Evolutionary conservation across 1,140 invertebrate species (phyloP), one percentile per base, ranked within the genome.

Genomic region (Metaphire vulgaris): DNA sequence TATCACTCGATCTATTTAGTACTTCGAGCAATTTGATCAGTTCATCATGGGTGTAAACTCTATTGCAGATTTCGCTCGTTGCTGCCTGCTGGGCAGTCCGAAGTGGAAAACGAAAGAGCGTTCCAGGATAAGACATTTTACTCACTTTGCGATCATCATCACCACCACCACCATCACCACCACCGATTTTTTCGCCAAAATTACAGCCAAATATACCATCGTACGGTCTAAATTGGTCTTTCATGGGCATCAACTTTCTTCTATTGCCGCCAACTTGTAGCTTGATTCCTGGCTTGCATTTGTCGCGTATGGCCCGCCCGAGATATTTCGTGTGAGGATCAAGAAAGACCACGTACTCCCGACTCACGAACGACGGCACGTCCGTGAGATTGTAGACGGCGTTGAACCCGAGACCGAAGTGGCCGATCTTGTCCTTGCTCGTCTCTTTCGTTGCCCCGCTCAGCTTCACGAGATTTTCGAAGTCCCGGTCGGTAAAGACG

Each of bases 301-400:
- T 34, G 69, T 78, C 74, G 2, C 31, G n/a, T 29, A 79, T 26
- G 28, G 76, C 78, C 64, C 77, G 79, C 0, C 80, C 80, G 14
- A 84, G 74, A 74, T 82, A 78, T 33, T 75, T 80, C n/a, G 72
- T 73, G 69, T 85, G 83, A 0, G 84, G 84, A 77, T 85, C 84
- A 81, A 85, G 84, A 16, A 84, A 81, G 1, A 83, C 81, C 28
- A 84, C 31, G 29, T 75, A 79, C 41, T 81, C 72, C 14, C 81
- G 76, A 69, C 81, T 82, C 1, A 85, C 56, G 74, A 85, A 83
- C 70, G 80, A 81, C 28, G 83, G 83, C 15, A 83, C 81, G 77
- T 85, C 84, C 33, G 83, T 84, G 32, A 84, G 68, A 67, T 84
- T 84, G 73, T 84, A 85, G 15, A 84, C 83, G 28, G 83, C 64